Base-by-base conservation (phyloP, 2,888 invertebrate species). In the Melieria crassipennis region DNA sequence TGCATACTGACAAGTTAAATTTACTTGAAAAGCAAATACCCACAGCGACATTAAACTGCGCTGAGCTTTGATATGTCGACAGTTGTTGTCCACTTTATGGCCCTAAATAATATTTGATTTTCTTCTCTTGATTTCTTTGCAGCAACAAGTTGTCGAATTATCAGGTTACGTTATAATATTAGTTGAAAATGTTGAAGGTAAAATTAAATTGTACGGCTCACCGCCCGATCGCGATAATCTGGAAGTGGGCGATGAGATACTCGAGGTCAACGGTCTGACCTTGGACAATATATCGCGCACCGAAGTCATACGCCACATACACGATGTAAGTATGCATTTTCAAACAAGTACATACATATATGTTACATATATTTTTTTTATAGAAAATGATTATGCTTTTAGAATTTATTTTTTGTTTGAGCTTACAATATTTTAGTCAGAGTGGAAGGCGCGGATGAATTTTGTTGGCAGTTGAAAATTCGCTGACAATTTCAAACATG, bases 211-310 rank as follows among this genome's bases (percentile, higher is more conserved):
- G 78, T 97, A 96, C 86, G 97, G 96, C 79, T 95, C 95, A 76
- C 94, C 95, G 77, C 97, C 97, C 71, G 97, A 98, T 85, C 93
- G 94, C 88, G 97, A 98, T 88, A 93, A 92, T 88, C 89, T 98
- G 88, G 96, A 97, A 89, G 93, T 98, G 83, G 97, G 96, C 74
- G 98, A 99, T 88, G 98, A 98, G 89, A 98, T 99, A 86, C 90
- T 98, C 88, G 97, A 97, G 88, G 96, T 99, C 79, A 99, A 99
- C 87, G 98, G 98, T 81, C 93, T 94, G 79, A 92, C 92, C 78
- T 89, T 98, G 82, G 96, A 97, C 82, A 94, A 97, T 87, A 94
- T 95, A 87, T 93, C 95, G 72, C 93, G 97, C 85, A 92, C 94
- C 0, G 96, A 98, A 88, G 95, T 98, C 83, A 93, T 98, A 80